These are phyloP conservation scores for Tetranychus urticae DNA, from an alignment of 1,140 invertebrate species.

Conservation along the genomic window DNA sequence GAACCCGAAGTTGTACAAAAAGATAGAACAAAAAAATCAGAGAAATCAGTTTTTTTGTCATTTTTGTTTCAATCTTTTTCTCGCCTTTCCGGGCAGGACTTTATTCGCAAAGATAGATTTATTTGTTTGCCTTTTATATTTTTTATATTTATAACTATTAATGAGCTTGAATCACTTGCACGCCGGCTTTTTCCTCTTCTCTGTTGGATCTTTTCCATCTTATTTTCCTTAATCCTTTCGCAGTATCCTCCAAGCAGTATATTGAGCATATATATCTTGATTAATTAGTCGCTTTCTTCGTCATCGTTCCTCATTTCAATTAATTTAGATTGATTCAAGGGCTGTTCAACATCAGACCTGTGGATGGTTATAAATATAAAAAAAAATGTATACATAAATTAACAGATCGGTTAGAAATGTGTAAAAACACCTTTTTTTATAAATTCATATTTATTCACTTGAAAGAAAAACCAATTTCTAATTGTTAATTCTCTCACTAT, in stretches of 20 bases:
- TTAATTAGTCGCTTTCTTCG: constrained; percentile 10
- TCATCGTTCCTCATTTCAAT: constrained; percentile 8
- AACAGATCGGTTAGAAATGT: no score
- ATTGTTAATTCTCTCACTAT: not conserved
- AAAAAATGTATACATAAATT: no score
- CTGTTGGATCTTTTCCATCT: not conserved
- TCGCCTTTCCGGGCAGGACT: no score
- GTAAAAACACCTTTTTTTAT: not conserved
- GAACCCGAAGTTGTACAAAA: no score
- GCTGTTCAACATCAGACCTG: constrained; percentile 7
- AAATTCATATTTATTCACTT: not conserved
- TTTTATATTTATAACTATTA: not conserved
- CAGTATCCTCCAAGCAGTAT: not conserved
- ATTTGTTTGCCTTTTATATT: not conserved
- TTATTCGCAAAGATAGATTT: no score
- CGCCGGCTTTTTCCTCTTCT: not conserved
- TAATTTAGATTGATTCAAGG: constrained; percentile 3
- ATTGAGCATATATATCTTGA: not conserved
- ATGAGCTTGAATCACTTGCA: not conserved
- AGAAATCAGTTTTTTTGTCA: no score
- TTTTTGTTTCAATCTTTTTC: no score
- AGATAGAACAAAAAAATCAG: no score
- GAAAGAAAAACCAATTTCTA: not conserved
- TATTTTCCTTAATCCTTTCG: not conserved
- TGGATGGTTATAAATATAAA: not conserved